Base-by-base conservation (phyloP, 2,888 invertebrate genomes). In the Alloscopus bannaensis region DNA sequence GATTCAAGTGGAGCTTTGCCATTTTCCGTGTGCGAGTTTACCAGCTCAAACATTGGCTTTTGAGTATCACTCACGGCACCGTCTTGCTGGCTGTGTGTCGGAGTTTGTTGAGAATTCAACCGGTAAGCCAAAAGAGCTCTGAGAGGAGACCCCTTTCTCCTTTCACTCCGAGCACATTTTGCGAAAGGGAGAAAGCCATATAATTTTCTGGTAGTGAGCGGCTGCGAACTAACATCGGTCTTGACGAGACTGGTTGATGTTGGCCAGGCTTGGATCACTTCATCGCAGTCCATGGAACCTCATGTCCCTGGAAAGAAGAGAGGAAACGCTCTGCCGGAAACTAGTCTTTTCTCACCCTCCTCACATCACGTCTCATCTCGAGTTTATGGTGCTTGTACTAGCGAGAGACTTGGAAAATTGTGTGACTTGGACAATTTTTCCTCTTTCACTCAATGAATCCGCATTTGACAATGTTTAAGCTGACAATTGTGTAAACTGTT, bases 291-390 rank as follows among this genome's bases (percentile, higher is more conserved):
- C 73, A 75, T 75, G 73, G 66, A 75, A 75, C 73, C 65, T 75
- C 73, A 75, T 75, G 73, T 59, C 73, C 73, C 73, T 65, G 66
- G 73, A 75, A 64, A 55, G 72, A 66, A 66, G 73, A 75, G 73
- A 65, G 73, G 66, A 75, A 66, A 42, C 57, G 47, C 66, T 75
- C 73, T 65, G 73, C 52, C 73, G 66, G 66, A 66, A 66, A 59
- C 66, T 24, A 57, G 59, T 45, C 65, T 60, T 28, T 62, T 72
- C 66, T 75, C 73, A 75, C 73, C 73, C 73, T 75, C 47, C 50
- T 73, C 64, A n/a, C n/a, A n/a, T n/a, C n/a, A n/a, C n/a, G n/a
- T n/a, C n/a, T n/a, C n/a, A n/a, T n/a, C n/a, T n/a, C n/a, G n/a
- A n/a, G n/a, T n/a, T n/a, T n/a, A n/a, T n/a, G n/a, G n/a, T n/a